Base-by-base conservation (phyloP, 2,888 invertebrate genomes). In the Urechis unicinctus region DNA sequence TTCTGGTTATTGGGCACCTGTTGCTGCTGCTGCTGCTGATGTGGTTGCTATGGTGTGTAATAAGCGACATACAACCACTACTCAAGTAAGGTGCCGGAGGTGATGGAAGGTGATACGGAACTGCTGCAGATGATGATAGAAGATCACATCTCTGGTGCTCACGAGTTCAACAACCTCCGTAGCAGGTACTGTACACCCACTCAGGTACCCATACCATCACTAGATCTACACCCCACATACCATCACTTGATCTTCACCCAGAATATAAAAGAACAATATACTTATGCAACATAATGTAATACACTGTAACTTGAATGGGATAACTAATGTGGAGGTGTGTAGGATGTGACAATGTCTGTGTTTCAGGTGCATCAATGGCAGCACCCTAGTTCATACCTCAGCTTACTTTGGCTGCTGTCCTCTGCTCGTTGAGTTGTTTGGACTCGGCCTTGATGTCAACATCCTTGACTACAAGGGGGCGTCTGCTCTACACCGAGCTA, bases 381-480 rank as follows among this genome's bases (percentile, higher is more conserved):
- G 73, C 58, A 77, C 76, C 0, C 55, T 76, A 51, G 65, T 77
- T 30, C 77, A 77, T 61, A 77, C 76, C 17, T 73, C 76, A 4
- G 65, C 70, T n/a, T 75, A 75, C 61, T 77, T 72, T 57, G 73
- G 73, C 41, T 61, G 68, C 46, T 58, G 65, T 25, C 58, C 64
- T 2, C 63, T 69, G 17, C 64, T 75, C 1, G 61, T 67, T 50
- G 68, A 69, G 22, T 64, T 77, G 6, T 63, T 77, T 5, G 64
- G 67, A 17, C 62, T 68, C 29, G 59, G 71, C 13, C 61, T 77
- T 0, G 71, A 74, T 52, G 67, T 74, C 22, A 71, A 75, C 56
- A 58, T 77, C 17, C 60, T 65, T 29, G 77, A 77, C 62, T 77
- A 75, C 61, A 77, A 77, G 60, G 75, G 74, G 9, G 73, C 75